Percentiles rank a stretch among this genome's conserved stretches.
Evolutionary conservation across 1,140 invertebrate species (phyloP).

Genomic region (Drosophila lacertosa): DNA sequence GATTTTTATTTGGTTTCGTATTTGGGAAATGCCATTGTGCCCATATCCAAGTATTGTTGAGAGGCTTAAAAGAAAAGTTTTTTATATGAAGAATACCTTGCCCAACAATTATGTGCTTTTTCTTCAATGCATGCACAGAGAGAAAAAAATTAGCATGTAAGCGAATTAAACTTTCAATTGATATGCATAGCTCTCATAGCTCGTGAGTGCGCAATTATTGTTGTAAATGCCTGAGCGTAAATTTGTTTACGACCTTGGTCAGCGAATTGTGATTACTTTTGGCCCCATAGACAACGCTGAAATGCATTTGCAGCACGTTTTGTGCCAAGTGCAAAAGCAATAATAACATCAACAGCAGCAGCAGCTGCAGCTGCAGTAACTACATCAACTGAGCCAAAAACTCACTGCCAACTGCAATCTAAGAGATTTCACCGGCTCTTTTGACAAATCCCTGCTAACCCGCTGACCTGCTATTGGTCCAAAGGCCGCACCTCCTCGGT

Average conservation of each 20-base stretch:
- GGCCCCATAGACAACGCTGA: constrained; percentile 13
- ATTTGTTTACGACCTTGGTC: constrained; percentile 39
- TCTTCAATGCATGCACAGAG: background rate
- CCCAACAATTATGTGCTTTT: too few species aligned
- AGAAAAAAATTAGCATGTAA: background rate
- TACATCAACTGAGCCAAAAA: constrained; percentile 2
- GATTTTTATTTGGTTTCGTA: background rate
- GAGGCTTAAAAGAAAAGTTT: too few species aligned
- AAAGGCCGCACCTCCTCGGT: constrained; percentile 22
- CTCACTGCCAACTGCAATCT: constrained; percentile 5
- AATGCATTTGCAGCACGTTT: constrained; percentile 46
- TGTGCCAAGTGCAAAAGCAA: background rate
- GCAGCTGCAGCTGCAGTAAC: background rate
- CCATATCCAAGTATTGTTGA: too few species aligned
- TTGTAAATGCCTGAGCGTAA: constrained; percentile 41
- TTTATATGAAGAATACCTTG: too few species aligned
- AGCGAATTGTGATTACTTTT: constrained; percentile 38
- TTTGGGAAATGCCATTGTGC: too few species aligned
- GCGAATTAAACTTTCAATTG: constrained; percentile 28
- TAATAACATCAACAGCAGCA: background rate
- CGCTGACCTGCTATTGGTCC: constrained; percentile 63
- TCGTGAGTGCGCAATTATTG: constrained; percentile 14
- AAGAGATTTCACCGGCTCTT: constrained; percentile 57
- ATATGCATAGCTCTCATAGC: constrained; percentile 27
- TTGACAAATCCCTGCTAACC: constrained; percentile 77